Conservation (phyloP, 2,888 invertebrate genomes). For the Tenthredo amoena region DNA sequence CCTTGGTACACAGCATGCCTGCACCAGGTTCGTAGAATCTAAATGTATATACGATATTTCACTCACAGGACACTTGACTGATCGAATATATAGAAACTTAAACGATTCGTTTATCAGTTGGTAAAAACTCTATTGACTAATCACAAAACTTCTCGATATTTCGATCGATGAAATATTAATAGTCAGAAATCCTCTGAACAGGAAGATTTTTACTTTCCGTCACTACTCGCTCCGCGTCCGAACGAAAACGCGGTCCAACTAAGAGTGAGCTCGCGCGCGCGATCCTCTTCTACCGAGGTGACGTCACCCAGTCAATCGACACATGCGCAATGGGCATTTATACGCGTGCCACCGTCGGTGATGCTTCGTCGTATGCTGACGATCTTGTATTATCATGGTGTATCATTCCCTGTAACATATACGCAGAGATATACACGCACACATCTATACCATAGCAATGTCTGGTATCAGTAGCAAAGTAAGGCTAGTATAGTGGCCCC, state of each 20-base stretch:
- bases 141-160: not conserved
- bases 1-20: not conserved
- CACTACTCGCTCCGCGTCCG: conserved; percentile 57
- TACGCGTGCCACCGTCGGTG: conserved; percentile 46
- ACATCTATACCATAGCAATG: not conserved
- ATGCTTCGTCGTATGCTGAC: conserved; percentile 28
- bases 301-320: conserved; percentile 46
- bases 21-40: not conserved
- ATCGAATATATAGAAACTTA: not conserved
- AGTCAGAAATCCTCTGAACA: not conserved
- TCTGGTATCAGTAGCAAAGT: not conserved
- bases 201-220: not conserved
- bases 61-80: not conserved
- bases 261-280: conserved; percentile 65
- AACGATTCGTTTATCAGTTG: not conserved
- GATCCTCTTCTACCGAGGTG: conserved; percentile 22
- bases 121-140: not conserved
- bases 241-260: conserved; percentile 68
- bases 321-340: conserved; percentile 40
- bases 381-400: conserved; percentile 26
- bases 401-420: not conserved
- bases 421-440: not conserved
- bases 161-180: not conserved
- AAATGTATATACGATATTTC: not conserved
- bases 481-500: conserved; percentile 2